A percentile compares a stretch with the other conserved stretches of the same genome.
Conservation (phyloP, 2,888 invertebrate genomes). For the Chloroclystis v-ata region DNA sequence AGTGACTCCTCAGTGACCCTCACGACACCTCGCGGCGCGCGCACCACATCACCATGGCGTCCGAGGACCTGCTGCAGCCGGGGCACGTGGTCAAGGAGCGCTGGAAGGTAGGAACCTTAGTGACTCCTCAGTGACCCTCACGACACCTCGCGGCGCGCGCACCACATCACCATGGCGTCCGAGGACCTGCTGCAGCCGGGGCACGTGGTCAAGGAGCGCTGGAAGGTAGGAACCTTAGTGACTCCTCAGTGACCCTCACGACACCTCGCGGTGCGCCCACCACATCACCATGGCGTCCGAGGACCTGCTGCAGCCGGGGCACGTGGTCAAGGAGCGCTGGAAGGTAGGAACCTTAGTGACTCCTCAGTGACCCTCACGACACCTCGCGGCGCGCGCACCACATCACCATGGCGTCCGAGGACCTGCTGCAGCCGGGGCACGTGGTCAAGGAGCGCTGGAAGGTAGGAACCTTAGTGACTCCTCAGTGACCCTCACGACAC, state of each 20-base stretch:
- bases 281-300: conserved; percentile 93
- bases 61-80: conserved; percentile 95
- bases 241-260: conserved; percentile 51
- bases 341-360: conserved; percentile 86
- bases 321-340: conserved; percentile 99
- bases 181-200: conserved; percentile 97
- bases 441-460: conserved; percentile 99
- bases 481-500: conserved; percentile 60
- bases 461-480: conserved; percentile 80
- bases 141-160: conserved; percentile 70
- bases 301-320: conserved; percentile 96
- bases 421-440: conserved; percentile 96
- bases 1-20: conserved; percentile 41
- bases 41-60: conserved; percentile 90
- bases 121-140: conserved; percentile 48
- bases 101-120: conserved; percentile 92
- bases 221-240: conserved; percentile 91
- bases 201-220: conserved; percentile 98
- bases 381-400: conserved; percentile 75
- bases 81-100: conserved; percentile 98
- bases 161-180: conserved; percentile 90
- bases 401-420: conserved; percentile 94
- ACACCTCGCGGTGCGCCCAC: conserved; percentile 70
- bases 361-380: conserved; percentile 54
- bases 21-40: conserved; percentile 70